A percentile compares a stretch with the other conserved stretches of the same genome.
Evolutionary conservation across 2,113 vertebrate genomes (phyloP).

Genomic region (Dinomys branickii): DNA sequence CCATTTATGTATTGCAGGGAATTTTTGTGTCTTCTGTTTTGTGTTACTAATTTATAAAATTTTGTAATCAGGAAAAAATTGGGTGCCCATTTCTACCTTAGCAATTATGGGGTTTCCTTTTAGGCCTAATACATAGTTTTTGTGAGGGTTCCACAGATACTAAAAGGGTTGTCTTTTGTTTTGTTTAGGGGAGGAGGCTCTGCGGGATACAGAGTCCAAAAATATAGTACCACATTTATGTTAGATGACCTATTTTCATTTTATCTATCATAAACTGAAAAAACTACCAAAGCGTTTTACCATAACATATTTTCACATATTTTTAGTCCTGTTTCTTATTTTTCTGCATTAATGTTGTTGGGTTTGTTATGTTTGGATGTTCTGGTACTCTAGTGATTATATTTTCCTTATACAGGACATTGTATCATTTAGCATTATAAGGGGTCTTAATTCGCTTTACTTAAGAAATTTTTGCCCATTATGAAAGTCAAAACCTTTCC

Average conservation of each 20-base stretch:
- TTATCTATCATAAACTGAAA: background rate
- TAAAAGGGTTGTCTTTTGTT: background rate
- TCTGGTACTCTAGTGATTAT: background rate
- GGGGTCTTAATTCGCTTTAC: background rate
- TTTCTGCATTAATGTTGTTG: background rate
- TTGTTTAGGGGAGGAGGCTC: background rate
- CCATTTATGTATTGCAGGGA: background rate
- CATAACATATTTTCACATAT: background rate
- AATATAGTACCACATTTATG: background rate
- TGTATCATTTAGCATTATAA: background rate
- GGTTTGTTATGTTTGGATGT: background rate
- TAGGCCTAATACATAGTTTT: background rate
- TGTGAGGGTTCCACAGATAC: background rate
- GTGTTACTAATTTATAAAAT: background rate
- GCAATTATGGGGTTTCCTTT: background rate
- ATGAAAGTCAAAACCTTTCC: background rate
- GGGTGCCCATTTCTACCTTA: background rate
- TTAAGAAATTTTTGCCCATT: background rate
- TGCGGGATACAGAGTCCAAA: background rate
- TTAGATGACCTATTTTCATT: background rate
- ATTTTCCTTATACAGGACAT: background rate
- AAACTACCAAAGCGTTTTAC: background rate
- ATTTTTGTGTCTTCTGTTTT: background rate
- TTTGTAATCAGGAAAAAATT: background rate
- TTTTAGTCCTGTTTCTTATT: background rate